Evolutionary conservation across 2,113 vertebrate species (phyloP).

Genomic region (Columbina picui): DNA sequence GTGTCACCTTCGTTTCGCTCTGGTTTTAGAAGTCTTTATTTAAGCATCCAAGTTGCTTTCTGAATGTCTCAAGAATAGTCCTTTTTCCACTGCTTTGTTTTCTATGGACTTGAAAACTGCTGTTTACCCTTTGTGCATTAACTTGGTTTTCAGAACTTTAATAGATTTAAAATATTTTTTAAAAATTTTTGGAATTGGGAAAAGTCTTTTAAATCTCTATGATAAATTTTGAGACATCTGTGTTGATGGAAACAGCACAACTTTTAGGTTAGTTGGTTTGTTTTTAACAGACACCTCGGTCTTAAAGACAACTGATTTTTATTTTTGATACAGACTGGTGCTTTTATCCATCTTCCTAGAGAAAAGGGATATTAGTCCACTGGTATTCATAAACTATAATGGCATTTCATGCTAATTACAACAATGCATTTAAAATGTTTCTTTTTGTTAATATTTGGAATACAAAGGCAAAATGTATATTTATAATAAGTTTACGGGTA

Average conservation of each 20-base stretch:
- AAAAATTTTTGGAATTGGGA: not conserved
- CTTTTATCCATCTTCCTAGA: not conserved
- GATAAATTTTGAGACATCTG: not conserved
- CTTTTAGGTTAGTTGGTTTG: not conserved
- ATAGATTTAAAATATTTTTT: not conserved
- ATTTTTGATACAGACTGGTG: not conserved
- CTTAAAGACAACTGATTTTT: not conserved
- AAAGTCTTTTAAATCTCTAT: not conserved
- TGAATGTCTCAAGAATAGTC: not conserved
- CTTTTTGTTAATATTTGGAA: not conserved
- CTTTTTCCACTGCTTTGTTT: not conserved
- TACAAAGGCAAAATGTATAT: not conserved
- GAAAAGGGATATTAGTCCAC: not conserved
- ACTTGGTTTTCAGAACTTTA: not conserved
- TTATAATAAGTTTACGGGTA: not conserved
- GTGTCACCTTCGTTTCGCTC: not conserved
- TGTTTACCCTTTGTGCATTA: not conserved
- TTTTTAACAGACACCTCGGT: not conserved
- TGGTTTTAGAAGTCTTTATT: not conserved
- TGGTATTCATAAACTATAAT: not conserved
- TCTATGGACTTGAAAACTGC: not conserved
- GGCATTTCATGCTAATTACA: not conserved
- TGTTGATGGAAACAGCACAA: not conserved
- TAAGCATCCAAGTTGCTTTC: not conserved
- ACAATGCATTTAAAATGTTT: not conserved